Evolutionary conservation across 1,140 invertebrate species (phyloP).

Genomic region (Leptinotarsa lineolata): DNA sequence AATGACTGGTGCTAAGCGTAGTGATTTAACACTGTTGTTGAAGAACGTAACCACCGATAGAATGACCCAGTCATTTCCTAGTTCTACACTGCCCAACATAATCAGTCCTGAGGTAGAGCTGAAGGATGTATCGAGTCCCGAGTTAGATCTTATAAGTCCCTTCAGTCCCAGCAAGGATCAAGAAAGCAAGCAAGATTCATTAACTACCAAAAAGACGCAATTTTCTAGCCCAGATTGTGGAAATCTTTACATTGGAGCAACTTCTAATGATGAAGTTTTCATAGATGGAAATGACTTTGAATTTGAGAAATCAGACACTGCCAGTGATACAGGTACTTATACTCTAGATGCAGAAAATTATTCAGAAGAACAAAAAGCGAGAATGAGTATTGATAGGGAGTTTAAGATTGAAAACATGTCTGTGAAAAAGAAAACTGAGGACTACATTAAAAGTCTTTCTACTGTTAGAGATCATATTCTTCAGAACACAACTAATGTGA

Average conservation of each 20-base stretch:
- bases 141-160: slow-evolving; percentile 63
- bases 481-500: slow-evolving; percentile 3
- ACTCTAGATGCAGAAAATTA: slow-evolving; percentile 84
- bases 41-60: slow-evolving; percentile 57
- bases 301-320: slow-evolving; percentile 64
- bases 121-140: slow-evolving; percentile 63
- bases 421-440: slow-evolving; percentile 56
- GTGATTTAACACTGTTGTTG: slow-evolving; percentile 59
- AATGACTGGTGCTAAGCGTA: slow-evolving; percentile 52
- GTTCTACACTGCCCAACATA: slow-evolving; percentile 42
- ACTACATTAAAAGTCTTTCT: slow-evolving; percentile 55
- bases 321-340: slow-evolving; percentile 85
- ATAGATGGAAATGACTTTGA: slow-evolving; percentile 45
- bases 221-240: slow-evolving; percentile 44
- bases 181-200: slow-evolving; percentile 26
- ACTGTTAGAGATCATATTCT: slow-evolving; percentile 22
- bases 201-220: slow-evolving; percentile 23
- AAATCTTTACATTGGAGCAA: slow-evolving; percentile 25
- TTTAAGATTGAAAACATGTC: slow-evolving; percentile 65
- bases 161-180: slow-evolving; percentile 42
- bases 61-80: slow-evolving; percentile 56
- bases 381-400: slow-evolving; percentile 82
- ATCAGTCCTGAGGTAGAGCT: slow-evolving; percentile 58
- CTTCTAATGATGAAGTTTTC: slow-evolving; percentile 34
- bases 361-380: slow-evolving; percentile 82